Evolutionary conservation across 2,888 invertebrate species (phyloP).

Genomic region (Agrypnus murinus): DNA sequence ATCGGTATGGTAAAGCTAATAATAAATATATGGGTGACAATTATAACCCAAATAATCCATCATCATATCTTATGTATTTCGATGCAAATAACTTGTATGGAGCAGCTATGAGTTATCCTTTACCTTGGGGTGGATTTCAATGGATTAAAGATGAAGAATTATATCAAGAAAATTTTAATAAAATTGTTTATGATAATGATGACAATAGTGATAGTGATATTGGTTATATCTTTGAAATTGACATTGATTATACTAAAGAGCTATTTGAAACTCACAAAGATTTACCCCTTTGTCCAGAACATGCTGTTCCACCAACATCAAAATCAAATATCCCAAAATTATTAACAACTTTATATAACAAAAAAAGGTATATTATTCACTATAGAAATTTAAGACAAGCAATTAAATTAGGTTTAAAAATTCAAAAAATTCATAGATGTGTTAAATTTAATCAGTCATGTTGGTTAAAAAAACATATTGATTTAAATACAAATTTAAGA

Average conservation of each 20-base stretch:
- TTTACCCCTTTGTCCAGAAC: conserved; percentile 57
- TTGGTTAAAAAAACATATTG: conserved; percentile 65
- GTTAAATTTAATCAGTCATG: conserved; percentile 58
- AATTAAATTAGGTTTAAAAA: conserved; percentile 56
- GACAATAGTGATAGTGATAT: conserved; percentile 37
- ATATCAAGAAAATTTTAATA: conserved; percentile 23
- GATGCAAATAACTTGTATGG: conserved; percentile 61
- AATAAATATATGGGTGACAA: conserved; percentile 59
- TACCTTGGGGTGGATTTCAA: conserved; percentile 42
- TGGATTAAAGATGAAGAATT: too few species aligned
- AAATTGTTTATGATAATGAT: too few species aligned
- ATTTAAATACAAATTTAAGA: conserved; percentile 64
- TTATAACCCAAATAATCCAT: conserved; percentile 56
- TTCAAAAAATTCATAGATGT: conserved; percentile 59
- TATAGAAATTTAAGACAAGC: conserved; percentile 59
- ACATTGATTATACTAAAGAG: conserved; percentile 66
- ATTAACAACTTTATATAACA: conserved; percentile 55
- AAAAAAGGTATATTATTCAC: conserved; percentile 59
- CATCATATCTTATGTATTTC: conserved; percentile 59
- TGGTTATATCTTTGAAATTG: conserved; percentile 68
- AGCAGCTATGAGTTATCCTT: conserved; percentile 53
- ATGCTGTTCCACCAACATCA: conserved; percentile 48
- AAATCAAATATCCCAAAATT: conserved; percentile 52
- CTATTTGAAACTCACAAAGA: conserved; percentile 63
- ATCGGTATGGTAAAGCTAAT: conserved; percentile 55